Conservation (phyloP, 2,797 vertebrate genomes). For the Megaceryle alcyon region DNA sequence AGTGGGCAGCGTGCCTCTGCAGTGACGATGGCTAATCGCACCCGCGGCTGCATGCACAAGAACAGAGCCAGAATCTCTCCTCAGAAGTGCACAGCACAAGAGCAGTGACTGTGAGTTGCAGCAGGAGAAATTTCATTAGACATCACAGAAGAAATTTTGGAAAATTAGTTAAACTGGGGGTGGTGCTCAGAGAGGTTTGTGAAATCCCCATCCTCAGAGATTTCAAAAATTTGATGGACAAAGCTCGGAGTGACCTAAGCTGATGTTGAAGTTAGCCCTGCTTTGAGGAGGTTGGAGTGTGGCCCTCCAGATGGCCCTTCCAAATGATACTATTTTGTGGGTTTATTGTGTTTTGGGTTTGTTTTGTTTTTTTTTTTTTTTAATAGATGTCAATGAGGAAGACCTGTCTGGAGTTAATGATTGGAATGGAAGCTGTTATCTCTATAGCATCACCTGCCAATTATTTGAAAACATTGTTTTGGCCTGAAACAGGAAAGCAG, state of each 20-base stretch:
- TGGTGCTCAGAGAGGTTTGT: not conserved
- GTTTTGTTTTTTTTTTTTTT: not conserved
- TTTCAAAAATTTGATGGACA: not conserved
- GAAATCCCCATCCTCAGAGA: not conserved
- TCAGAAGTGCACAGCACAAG: not conserved
- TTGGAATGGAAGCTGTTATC: not conserved
- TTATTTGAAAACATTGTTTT: not conserved
- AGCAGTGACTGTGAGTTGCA: not conserved
- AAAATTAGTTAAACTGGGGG: not conserved
- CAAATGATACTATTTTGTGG: not conserved
- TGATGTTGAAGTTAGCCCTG: not conserved
- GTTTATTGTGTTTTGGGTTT: not conserved
- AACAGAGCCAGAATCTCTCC: not conserved
- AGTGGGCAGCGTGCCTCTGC: not conserved
- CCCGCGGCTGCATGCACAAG: rapidly evolving
- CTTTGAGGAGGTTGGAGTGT: not conserved
- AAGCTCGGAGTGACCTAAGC: not conserved
- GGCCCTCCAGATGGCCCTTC: not conserved
- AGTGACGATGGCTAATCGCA: not conserved
- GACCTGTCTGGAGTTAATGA: not conserved
- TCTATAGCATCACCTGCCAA: not conserved
- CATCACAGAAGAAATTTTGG: not conserved
- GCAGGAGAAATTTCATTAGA: not conserved
- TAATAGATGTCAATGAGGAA: not conserved
- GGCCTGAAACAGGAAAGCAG: not conserved